Evolutionary conservation across 30 jellyfish, hydroid and myxozoan species (phyloP).

Genomic region (Morbakka virulenta): DNA sequence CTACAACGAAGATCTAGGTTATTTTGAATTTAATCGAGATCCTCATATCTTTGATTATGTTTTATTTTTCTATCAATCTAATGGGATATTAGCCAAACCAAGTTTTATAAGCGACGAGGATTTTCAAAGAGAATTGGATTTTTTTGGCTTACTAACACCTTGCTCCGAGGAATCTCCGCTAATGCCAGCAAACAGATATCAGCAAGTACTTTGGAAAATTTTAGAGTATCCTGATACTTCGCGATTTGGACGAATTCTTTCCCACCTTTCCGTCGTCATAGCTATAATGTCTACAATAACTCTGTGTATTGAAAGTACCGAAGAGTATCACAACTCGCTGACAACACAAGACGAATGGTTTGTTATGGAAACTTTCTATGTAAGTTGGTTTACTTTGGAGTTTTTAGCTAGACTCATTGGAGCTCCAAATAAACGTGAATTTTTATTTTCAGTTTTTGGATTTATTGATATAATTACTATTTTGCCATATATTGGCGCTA

Average conservation of each 20-base stretch:
- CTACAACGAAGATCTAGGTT: constrained; percentile 23
- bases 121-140: constrained; percentile 57
- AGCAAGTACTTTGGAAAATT: constrained; percentile 3
- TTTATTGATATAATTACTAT: constrained; percentile 50
- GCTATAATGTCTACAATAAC: constrained; percentile 38
- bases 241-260: constrained; percentile 11
- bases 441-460: constrained; percentile 46
- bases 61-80: constrained; percentile 63
- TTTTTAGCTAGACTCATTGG: constrained; percentile 26
- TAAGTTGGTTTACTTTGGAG: constrained; percentile 54
- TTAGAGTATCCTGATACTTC: constrained; percentile 36
- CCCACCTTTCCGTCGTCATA: constrained; percentile 32
- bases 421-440: constrained; percentile 6
- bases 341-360: not conserved
- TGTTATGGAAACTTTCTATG: constrained; percentile 28
- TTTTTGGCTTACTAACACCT: constrained; percentile 52
- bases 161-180: not conserved
- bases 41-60: constrained; percentile 54
- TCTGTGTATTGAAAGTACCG: constrained; percentile 40
- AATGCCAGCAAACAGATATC: not conserved
- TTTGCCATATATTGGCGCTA: constrained; percentile 20
- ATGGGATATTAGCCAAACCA: constrained; percentile 65
- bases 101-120: constrained; percentile 34
- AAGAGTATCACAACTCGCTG: not conserved
- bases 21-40: constrained; percentile 33